Evolutionary conservation across 2,888 invertebrate genomes (phyloP).

Genomic region (Netelia fuscicornis): DNA sequence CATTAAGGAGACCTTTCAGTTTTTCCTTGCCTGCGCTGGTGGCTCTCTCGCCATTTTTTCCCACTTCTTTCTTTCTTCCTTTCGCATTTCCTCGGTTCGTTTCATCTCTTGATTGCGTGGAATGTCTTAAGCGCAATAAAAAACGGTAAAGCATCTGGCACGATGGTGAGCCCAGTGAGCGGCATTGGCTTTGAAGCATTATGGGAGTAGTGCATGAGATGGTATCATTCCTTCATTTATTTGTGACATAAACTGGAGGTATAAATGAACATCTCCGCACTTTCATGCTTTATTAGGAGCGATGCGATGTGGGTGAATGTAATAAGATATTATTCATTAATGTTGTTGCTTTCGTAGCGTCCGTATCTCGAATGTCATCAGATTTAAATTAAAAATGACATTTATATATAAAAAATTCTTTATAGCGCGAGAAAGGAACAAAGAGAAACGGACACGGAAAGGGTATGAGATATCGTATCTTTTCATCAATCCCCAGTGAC

Average conservation of each 20-base stretch:
- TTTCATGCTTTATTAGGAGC: too few species aligned
- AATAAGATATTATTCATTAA: too few species aligned
- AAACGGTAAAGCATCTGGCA: conserved; percentile 4
- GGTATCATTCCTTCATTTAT: conserved; percentile 27
- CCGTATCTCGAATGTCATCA: too few species aligned
- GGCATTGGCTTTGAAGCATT: background rate
- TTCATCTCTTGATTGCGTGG: conserved; percentile 29
- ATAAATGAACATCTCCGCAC: too few species aligned
- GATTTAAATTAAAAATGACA: too few species aligned
- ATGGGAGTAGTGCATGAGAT: conserved; percentile 26
- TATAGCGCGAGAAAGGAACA: too few species aligned
- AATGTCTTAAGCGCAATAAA: conserved; percentile 43
- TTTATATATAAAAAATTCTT: too few species aligned
- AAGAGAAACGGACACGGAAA: background rate
- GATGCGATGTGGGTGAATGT: too few species aligned
- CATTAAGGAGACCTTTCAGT: conserved; percentile 13
- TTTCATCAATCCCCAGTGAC: conserved; percentile 49
- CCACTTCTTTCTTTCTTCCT: conserved; percentile 14
- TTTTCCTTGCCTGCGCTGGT: background rate
- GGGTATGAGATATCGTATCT: conserved; percentile 1
- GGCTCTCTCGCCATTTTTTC: background rate
- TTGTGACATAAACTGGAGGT: background rate
- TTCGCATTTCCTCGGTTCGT: conserved; percentile 14
- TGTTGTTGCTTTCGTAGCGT: too few species aligned
- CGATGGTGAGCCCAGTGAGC: background rate